Evolutionary conservation across 2,888 invertebrate genomes (phyloP).

Genomic region (Melinaea menophilus): DNA sequence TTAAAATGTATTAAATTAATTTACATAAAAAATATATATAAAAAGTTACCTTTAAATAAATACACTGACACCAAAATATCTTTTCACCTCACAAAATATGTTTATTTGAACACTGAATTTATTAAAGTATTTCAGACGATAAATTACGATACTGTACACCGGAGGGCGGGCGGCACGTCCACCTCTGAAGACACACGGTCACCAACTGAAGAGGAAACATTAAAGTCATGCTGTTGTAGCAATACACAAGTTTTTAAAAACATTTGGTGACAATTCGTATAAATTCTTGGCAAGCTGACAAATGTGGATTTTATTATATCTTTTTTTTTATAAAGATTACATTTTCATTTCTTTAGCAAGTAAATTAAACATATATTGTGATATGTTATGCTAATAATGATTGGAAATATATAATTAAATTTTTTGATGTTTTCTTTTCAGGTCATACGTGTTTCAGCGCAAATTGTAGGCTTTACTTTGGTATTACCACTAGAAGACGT

Average conservation of each 20-base stretch:
- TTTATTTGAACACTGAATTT: slow-evolving; percentile 9
- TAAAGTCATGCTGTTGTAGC: slow-evolving; percentile 23
- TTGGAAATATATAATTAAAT: too few relatives aligned
- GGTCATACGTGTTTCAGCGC: too few relatives aligned
- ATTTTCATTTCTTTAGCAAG: neutral
- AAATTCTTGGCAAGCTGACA: slow-evolving; percentile 31
- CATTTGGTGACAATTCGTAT: slow-evolving; percentile 23
- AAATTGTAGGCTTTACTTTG: too few relatives aligned
- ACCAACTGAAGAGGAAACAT: slow-evolving; percentile 40
- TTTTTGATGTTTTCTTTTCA: too few relatives aligned
- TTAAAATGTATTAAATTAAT: too few relatives aligned
- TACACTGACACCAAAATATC: neutral
- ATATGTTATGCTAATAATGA: too few relatives aligned
- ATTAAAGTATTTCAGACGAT: neutral
- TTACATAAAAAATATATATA: too few relatives aligned
- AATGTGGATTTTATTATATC: slow-evolving; percentile 1
- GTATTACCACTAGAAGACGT: too few relatives aligned
- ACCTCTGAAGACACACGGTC: slow-evolving; percentile 40
- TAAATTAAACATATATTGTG: too few relatives aligned
- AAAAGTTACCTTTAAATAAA: too few relatives aligned
- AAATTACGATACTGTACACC: slow-evolving; percentile 13
- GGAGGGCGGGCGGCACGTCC: slow-evolving; percentile 59
- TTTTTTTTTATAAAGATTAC: slow-evolving; percentile 9
- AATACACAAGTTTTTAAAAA: slow-evolving; percentile 31
- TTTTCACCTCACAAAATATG: neutral